A percentile compares a stretch with the other conserved stretches of the same genome.
phyloP scores from a whole-genome alignment of 1,140 invertebrate species.

The Campoletis sonorensis region DNA sequence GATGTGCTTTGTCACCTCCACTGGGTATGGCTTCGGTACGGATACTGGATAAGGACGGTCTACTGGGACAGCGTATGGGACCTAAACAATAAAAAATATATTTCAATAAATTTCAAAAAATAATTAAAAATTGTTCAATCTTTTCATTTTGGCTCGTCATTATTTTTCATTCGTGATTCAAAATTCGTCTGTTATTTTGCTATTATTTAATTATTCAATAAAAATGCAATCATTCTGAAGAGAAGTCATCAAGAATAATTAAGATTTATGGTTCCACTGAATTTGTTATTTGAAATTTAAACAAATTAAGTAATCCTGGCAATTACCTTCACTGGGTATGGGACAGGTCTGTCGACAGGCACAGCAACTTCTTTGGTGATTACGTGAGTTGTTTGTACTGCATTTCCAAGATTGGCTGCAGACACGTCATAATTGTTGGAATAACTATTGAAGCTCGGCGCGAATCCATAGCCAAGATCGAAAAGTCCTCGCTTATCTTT shows the following conservation, averaged over 20 bases:
- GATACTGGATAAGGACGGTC: constrained; percentile 66
- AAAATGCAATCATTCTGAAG: too few relatives aligned
- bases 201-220: too few relatives aligned
- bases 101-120: neutral
- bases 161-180: too few relatives aligned
- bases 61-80: constrained; percentile 67
- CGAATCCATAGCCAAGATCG: constrained; percentile 63
- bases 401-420: constrained; percentile 37
- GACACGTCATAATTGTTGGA: constrained; percentile 17
- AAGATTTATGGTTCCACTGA: too few relatives aligned
- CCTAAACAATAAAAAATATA: constrained; percentile 51
- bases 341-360: constrained; percentile 69
- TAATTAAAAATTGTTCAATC: too few relatives aligned
- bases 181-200: too few relatives aligned
- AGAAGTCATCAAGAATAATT: too few relatives aligned
- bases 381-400: constrained; percentile 58
- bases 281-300: too few relatives aligned
- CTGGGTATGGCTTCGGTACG: constrained; percentile 65
- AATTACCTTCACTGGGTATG: constrained; percentile 69
- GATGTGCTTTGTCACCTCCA: constrained; percentile 66
- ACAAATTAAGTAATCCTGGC: neutral
- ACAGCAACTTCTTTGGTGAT: constrained; percentile 70
- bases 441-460: constrained; percentile 46
- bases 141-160: too few relatives aligned
- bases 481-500: constrained; percentile 69